Percentiles rank a stretch among this genome's conserved stretches.
These are phyloP conservation scores for Crioceris asparagi DNA, from an alignment of 2,888 invertebrate genomes.

Conservation along the genomic window DNA sequence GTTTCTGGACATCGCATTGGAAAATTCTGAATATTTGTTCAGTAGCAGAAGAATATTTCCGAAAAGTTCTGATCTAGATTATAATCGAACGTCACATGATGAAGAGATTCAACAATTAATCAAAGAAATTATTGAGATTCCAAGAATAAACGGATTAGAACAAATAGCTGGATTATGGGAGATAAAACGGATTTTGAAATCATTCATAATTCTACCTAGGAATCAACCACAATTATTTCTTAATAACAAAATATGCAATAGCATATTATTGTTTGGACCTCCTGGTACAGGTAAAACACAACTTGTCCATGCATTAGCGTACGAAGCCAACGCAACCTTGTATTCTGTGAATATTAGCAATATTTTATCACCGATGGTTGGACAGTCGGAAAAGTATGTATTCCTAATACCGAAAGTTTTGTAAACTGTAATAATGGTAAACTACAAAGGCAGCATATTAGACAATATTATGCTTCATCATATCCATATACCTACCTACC, in stretches of 20 bases:
- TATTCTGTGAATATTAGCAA: constrained; percentile 44
- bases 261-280: constrained; percentile 44
- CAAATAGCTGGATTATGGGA: constrained; percentile 42
- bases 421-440: too few species aligned
- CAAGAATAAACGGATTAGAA: constrained; percentile 31
- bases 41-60: too few species aligned
- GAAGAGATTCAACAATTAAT: constrained; percentile 2
- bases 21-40: too few species aligned
- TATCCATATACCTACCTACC: too few species aligned
- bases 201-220: constrained; percentile 42
- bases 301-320: constrained; percentile 36
- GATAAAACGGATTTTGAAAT: constrained; percentile 40
- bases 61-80: too few species aligned
- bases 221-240: constrained; percentile 45
- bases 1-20: too few species aligned
- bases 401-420: too few species aligned
- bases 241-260: constrained; percentile 38
- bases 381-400: constrained; percentile 46
- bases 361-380: constrained; percentile 44
- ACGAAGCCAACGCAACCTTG: constrained; percentile 41
- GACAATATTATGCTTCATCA: too few species aligned
- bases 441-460: too few species aligned
- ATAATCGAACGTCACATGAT: too few species aligned
- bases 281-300: constrained; percentile 43
- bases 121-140: constrained; percentile 21